These are phyloP conservation scores for Phrynocephalus vlangalii DNA, from an alignment of 2,797 vertebrate species.

Conservation along the genomic window DNA sequence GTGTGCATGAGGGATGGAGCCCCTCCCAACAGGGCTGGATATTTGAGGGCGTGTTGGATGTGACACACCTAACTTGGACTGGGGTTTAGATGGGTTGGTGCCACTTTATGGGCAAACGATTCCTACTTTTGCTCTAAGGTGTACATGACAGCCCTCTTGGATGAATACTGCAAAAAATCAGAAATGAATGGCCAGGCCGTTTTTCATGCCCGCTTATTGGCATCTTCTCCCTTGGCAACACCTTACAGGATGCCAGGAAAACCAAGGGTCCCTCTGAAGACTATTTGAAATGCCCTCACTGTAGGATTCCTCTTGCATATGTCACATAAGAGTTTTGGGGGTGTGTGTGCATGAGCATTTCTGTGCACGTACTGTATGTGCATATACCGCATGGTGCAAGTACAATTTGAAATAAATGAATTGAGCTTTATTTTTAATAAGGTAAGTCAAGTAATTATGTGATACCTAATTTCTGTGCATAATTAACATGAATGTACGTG, in stretches of 20 bases:
- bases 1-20: too few relatives aligned
- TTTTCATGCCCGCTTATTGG: neutral
- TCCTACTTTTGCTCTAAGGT: neutral
- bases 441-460: constrained; percentile 75
- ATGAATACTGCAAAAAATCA: neutral
- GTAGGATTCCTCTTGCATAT: neutral
- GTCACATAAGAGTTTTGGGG: neutral
- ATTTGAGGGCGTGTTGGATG: too few relatives aligned
- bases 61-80: neutral
- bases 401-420: constrained; percentile 69
- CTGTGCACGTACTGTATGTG: neutral
- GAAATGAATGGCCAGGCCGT: neutral
- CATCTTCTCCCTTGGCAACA: neutral
- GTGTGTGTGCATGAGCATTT: too few relatives aligned
- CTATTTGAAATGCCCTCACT: neutral
- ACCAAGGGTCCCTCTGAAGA: neutral
- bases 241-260: neutral
- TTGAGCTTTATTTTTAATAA: constrained; percentile 74
- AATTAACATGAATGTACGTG: constrained; percentile 77
- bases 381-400: constrained; percentile 55
- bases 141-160: neutral
- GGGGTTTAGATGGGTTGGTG: neutral
- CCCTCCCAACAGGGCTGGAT: too few relatives aligned
- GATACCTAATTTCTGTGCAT: constrained; percentile 77
- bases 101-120: neutral